Conservation (phyloP, 2,797 vertebrate genomes). For the Sitta carolinensis region DNA sequence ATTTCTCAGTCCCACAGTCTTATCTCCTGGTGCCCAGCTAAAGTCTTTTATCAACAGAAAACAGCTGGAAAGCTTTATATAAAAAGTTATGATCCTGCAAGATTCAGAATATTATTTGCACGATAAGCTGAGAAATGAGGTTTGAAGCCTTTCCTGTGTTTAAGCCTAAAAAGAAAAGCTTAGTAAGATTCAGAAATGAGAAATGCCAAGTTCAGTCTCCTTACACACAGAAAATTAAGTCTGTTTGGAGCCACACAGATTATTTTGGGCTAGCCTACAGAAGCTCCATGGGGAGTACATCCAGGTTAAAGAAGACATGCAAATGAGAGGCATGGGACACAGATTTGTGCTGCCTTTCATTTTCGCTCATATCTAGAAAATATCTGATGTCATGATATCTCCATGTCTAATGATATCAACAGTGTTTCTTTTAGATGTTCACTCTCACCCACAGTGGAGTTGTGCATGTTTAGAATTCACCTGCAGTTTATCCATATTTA, state of each 20-base stretch:
- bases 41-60: slow-evolving; percentile 55
- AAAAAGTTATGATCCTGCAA: slow-evolving; percentile 47
- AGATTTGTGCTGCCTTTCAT: background rate
- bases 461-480: background rate
- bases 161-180: slow-evolving; percentile 38
- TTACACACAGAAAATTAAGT: background rate
- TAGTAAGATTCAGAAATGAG: background rate
- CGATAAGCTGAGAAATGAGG: slow-evolving; percentile 27
- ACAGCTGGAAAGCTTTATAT: slow-evolving; percentile 35
- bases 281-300: background rate
- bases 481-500: background rate
- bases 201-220: background rate
- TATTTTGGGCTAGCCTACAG: background rate
- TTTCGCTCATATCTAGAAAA: background rate
- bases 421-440: background rate
- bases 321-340: background rate
- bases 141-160: slow-evolving; percentile 39
- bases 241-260: background rate
- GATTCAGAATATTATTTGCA: slow-evolving; percentile 35
- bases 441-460: background rate
- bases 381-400: background rate
- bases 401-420: background rate
- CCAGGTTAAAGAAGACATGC: background rate
- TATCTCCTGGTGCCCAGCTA: slow-evolving; percentile 36
- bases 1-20: slow-evolving; percentile 7